phyloP scores from a whole-genome alignment of 2,797 vertebrate species.

The Hyperoplus immaculatus region DNA sequence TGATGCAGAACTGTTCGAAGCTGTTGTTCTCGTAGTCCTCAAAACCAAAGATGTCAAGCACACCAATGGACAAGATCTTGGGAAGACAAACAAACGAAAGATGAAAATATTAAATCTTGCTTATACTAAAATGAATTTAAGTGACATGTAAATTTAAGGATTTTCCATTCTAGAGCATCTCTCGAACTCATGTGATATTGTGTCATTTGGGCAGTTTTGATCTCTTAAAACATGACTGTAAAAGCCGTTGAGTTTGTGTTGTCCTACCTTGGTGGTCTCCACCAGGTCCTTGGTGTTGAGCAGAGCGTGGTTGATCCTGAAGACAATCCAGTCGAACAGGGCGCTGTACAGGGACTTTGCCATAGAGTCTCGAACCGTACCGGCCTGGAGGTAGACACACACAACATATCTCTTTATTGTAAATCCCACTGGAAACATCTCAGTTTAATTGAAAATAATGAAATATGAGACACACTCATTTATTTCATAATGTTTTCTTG shows the following conservation, averaged over 20 bases:
- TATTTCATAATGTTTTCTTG: not conserved
- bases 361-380: conserved; percentile 97
- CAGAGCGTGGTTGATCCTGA: conserved; percentile 98
- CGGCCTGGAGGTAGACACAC: conserved; percentile 84
- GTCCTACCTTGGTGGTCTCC: conserved; percentile 91
- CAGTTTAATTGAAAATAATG: not conserved
- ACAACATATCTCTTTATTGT: not conserved
- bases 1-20: conserved; percentile 99
- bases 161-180: not conserved
- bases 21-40: conserved; percentile 99
- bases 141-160: not conserved
- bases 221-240: not conserved
- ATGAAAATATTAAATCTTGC: not conserved
- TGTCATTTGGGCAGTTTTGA: not conserved
- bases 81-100: conserved; percentile 22
- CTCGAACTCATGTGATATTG: not conserved
- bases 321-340: conserved; percentile 99
- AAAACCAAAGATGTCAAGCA: conserved; percentile 98
- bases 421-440: not conserved
- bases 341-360: conserved; percentile 97
- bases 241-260: not conserved
- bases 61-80: conserved; percentile 97
- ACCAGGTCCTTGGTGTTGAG: conserved; percentile 95
- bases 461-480: not conserved
- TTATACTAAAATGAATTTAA: not conserved